Evolutionary conservation across 2,797 vertebrate genomes (phyloP), one percentile per base, ranked within the genome.

Genomic region (Artibeus jamaicensis): DNA sequence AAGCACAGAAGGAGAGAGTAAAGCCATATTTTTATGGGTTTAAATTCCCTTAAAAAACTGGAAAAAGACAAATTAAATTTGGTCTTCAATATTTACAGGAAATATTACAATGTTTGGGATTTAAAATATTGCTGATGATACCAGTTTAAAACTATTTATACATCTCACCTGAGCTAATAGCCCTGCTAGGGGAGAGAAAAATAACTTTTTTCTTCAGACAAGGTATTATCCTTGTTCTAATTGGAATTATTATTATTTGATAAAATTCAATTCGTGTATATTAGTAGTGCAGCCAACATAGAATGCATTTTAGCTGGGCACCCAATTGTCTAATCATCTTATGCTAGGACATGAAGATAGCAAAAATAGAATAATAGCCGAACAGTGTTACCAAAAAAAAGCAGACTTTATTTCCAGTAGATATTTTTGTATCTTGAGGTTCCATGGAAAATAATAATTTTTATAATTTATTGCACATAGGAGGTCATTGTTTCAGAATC

Each of bases 231-330:
- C 68, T 34, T 78, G 82, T 82, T 86, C 22, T 90, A 70, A 89
- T 92, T 78, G 22, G 22, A 93, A 95, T 89, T 81, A 42, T 73
- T n/a, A 90, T 74, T 84, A 74, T 73, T 87, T 86, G n/a, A 62
- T 89, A n/a, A 57, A 95, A 78, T 93, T 89, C 29, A 89, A 86
- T 93, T 93, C 87, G 24, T 46, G 22, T 7, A 92, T 50, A 57
- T 82, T 83, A 79, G 62, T 74, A 91, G 50, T 48, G 29, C 53
- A 1, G 9, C n/a, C 6, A 32, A 57, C 5, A 48, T 18, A 68
- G 37, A 73, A 65, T 89, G n/a, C 34, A 83, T 84, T 92, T 34
- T 79, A 68, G 4, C 73, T 37, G 15, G 62, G 8, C 2, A 37
- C 32, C 26, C 16, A 22, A n/a, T 87, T 85, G 15, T 78, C 74